These are phyloP conservation scores for Drosophila navojoa DNA, from an alignment of 1,140 invertebrate genomes.

Conservation along the genomic window DNA sequence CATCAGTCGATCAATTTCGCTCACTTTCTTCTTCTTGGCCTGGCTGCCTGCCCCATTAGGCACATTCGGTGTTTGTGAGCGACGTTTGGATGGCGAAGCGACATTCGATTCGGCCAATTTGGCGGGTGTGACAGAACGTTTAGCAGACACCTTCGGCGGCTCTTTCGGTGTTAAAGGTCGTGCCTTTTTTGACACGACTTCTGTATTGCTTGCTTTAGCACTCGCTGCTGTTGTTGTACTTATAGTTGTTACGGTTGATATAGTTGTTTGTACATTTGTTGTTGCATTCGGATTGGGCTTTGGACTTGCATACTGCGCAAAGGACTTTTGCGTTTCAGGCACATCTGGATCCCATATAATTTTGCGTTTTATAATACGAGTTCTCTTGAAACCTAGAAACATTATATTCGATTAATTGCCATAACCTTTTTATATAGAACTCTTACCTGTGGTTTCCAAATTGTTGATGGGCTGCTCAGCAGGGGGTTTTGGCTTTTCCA, in stretches of 20 bases:
- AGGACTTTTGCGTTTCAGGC: constrained; percentile 84
- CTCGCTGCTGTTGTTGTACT: neutral
- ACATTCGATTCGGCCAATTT: constrained; percentile 1
- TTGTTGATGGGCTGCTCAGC: constrained; percentile 8
- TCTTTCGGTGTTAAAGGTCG: constrained; percentile 58
- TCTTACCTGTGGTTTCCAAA: constrained; percentile 37
- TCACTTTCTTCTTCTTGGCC: constrained; percentile 85
- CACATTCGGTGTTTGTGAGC: constrained; percentile 64
- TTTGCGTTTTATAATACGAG: constrained; percentile 87
- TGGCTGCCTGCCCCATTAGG: constrained; percentile 47
- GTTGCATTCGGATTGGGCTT: constrained; percentile 15
- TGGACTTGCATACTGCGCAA: constrained; percentile 73
- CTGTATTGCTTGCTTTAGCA: constrained; percentile 14
- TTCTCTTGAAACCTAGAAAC: constrained; percentile 81
- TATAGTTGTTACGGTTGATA: constrained; percentile 3
- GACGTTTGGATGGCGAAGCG: constrained; percentile 51
- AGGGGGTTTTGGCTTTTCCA: constrained; percentile 11
- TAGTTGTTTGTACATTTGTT: constrained; percentile 6
- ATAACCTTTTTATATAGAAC: neutral
- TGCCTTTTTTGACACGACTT: constrained; percentile 27
- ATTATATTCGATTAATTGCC: neutral
- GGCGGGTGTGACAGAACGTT: constrained; percentile 4
- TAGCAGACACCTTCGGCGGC: constrained; percentile 12
- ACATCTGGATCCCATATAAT: constrained; percentile 89
- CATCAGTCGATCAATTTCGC: constrained; percentile 90